Conservation (phyloP, 2,888 invertebrate genomes). For the Noctua pronuba region DNA sequence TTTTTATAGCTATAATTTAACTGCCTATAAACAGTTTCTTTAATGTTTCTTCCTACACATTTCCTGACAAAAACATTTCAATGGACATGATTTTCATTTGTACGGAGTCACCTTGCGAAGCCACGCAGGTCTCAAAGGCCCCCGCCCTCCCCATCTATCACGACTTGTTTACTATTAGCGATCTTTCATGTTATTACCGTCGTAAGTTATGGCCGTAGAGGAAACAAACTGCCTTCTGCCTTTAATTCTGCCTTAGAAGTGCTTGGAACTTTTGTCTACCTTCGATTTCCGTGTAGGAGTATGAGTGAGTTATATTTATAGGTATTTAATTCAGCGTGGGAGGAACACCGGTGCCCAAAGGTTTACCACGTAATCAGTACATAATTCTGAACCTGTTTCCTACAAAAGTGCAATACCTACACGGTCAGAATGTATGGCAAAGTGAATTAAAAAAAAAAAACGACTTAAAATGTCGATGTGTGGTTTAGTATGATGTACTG, state of each 20-base stretch:
- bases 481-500: too few relatives aligned
- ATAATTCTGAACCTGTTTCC: too few relatives aligned
- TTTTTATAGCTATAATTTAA: background rate
- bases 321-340: background rate
- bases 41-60: background rate
- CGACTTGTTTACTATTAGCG: conserved; percentile 48
- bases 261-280: conserved; percentile 6
- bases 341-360: too few relatives aligned
- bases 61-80: conserved; percentile 13
- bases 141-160: conserved; percentile 28
- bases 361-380: too few relatives aligned
- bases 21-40: background rate
- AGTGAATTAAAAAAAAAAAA: too few relatives aligned
- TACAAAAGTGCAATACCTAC: too few relatives aligned
- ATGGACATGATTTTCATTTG: conserved; percentile 21
- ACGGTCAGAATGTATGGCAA: too few relatives aligned
- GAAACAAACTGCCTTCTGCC: conserved; percentile 19
- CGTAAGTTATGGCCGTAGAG: conserved; percentile 33
- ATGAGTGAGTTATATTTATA: background rate
- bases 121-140: conserved; percentile 28
- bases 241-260: conserved; percentile 22
- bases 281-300: background rate
- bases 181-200: conserved; percentile 41
- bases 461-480: too few relatives aligned
- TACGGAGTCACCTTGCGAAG: conserved; percentile 9